These are phyloP conservation scores for Pasiphila rectangulata DNA, from an alignment of 2,888 invertebrate species.

Conservation along the genomic window DNA sequence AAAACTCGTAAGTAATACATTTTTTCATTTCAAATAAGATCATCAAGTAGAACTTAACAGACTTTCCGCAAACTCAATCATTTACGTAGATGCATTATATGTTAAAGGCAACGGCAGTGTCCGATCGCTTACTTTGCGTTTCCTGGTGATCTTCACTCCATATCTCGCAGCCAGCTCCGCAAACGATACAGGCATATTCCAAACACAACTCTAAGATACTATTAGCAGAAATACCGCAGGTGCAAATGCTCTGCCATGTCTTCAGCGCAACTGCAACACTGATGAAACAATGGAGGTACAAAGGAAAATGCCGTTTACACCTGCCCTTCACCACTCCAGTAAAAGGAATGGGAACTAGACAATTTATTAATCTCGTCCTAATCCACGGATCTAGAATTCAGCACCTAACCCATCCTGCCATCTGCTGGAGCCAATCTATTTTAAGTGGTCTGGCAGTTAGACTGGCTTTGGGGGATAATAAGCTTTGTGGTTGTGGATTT, in stretches of 20 bases:
- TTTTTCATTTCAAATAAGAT: no score
- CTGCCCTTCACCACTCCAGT: slow-evolving; percentile 9
- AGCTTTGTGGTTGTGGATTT: background rate
- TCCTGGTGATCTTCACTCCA: slow-evolving; percentile 15
- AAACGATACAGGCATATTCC: slow-evolving; percentile 8
- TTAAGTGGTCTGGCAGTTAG: slow-evolving; percentile 40
- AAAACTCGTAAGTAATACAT: no score
- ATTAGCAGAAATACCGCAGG: no score
- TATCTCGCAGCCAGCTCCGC: slow-evolving; percentile 9
- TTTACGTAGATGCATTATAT: no score
- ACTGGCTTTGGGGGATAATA: background rate
- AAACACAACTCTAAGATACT: no score
- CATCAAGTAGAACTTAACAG: no score
- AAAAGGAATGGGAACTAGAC: slow-evolving; percentile 9
- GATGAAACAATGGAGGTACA: background rate
- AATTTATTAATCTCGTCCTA: slow-evolving; percentile 17
- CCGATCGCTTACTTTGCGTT: slow-evolving; percentile 16
- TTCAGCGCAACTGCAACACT: slow-evolving; percentile 5
- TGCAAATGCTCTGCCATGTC: background rate
- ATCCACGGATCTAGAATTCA: slow-evolving; percentile 31
- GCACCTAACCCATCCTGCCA: slow-evolving; percentile 61
- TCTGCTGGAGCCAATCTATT: slow-evolving; percentile 54
- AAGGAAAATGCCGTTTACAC: slow-evolving; percentile 16
- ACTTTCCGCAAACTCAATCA: no score
- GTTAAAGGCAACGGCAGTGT: no score